Conservation (phyloP, 2,797 vertebrate genomes). For the Urosaurus nigricauda region DNA sequence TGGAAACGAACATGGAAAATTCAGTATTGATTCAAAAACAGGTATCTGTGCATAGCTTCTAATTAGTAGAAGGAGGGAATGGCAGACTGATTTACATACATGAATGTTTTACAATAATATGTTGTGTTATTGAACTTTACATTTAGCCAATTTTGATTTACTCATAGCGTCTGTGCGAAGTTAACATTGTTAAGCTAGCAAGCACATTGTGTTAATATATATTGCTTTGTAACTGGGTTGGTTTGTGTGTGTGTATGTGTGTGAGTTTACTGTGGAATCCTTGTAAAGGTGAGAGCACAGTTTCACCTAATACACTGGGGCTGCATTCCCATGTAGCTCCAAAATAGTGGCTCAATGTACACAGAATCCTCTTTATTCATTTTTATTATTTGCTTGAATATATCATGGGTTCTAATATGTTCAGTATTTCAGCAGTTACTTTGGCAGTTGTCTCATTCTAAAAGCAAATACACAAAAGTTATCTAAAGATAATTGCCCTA, state of each 20-base stretch:
- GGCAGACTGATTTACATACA: too few species aligned
- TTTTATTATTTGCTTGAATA: not conserved
- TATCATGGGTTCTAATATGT: not conserved
- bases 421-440: not conserved
- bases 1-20: conserved; percentile 94
- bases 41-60: conserved; percentile 78
- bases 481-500: not conserved
- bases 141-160: not conserved
- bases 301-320: not conserved
- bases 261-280: not conserved
- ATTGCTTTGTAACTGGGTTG: not conserved
- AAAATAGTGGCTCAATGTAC: not conserved
- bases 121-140: not conserved
- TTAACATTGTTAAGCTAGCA: not conserved
- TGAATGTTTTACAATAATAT: not conserved
- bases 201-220: not conserved
- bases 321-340: not conserved
- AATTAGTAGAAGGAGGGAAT: not conserved
- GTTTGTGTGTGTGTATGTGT: too few species aligned
- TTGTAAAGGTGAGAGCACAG: not conserved
- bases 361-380: not conserved
- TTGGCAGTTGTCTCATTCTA: not conserved
- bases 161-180: not conserved
- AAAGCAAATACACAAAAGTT: not conserved
- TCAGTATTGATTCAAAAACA: conserved; percentile 90